phyloP scores from a whole-genome alignment of 2,888 invertebrate genomes.

The Rhimphoctona megacephalus region DNA sequence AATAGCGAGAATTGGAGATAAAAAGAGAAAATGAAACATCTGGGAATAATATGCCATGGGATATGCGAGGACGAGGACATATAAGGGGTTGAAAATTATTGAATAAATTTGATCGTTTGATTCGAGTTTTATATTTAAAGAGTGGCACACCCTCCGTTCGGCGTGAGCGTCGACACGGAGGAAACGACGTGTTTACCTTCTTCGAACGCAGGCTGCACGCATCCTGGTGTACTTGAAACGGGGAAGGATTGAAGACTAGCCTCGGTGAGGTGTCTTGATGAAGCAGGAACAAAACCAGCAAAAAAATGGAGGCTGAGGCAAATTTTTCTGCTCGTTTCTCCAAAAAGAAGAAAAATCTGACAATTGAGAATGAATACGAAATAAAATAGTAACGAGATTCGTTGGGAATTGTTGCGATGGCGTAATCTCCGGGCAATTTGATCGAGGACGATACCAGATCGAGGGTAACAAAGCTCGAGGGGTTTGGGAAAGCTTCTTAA shows the following conservation, averaged over 20 bases:
- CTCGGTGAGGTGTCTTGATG: background rate
- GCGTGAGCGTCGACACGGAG: slow-evolving; percentile 1
- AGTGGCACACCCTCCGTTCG: slow-evolving; percentile 18
- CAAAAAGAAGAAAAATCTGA: too few relatives aligned
- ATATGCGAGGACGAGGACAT: background rate
- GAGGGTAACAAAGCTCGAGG: background rate
- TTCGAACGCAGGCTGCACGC: slow-evolving; percentile 16
- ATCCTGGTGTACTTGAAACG: background rate
- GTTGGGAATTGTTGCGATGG: background rate
- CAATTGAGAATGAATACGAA: too few relatives aligned
- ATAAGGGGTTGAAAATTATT: too few relatives aligned
- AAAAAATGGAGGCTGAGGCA: too few relatives aligned
- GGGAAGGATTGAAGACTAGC: background rate
- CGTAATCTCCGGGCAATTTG: background rate
- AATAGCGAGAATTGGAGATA: background rate
- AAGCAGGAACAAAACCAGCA: background rate
- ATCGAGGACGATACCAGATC: background rate
- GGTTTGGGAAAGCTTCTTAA: slow-evolving; percentile 72
- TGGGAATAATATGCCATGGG: background rate
- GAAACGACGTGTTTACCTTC: slow-evolving; percentile 22
- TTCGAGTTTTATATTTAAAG: slow-evolving; percentile 36
- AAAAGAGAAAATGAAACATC: slow-evolving; percentile 11
- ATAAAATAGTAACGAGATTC: background rate
- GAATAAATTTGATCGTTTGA: background rate
- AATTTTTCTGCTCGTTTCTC: too few relatives aligned